Percentiles rank a stretch among this genome's conserved stretches.
These are phyloP conservation scores for Alviniconcha marisindica DNA, from an alignment of 1,140 invertebrate genomes.

Conservation along the genomic window DNA sequence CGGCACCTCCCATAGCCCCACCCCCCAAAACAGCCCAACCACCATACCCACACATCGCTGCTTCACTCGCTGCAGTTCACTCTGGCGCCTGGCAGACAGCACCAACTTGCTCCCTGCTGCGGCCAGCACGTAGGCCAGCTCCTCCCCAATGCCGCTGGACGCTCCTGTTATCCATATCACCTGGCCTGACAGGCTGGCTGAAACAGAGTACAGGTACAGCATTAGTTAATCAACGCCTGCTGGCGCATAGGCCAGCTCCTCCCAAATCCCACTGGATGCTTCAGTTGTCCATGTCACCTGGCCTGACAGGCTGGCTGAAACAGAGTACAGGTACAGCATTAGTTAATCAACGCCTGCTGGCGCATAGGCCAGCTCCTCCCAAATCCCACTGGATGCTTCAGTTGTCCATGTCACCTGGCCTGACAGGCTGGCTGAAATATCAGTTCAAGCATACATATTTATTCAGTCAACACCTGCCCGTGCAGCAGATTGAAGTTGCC, in stretches of 20 bases:
- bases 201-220: constrained; percentile 25
- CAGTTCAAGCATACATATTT: not conserved
- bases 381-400: constrained; percentile 93
- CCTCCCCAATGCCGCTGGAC: constrained; percentile 92
- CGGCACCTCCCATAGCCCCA: too few species aligned
- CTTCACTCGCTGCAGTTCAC: constrained; percentile 86
- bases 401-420: constrained; percentile 93
- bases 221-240: constrained; percentile 77
- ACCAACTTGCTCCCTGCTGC: constrained; percentile 84
- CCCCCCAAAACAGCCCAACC: too few species aligned
- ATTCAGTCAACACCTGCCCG: constrained; percentile 78
- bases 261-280: constrained; percentile 92
- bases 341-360: constrained; percentile 79
- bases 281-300: constrained; percentile 94
- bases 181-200: constrained; percentile 80
- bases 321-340: not conserved
- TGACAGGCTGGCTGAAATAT: constrained; percentile 74
- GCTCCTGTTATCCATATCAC: constrained; percentile 94
- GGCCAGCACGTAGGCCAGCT: constrained; percentile 85
- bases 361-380: constrained; percentile 85
- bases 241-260: constrained; percentile 84
- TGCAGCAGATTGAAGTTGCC: not conserved
- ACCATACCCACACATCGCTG: constrained; percentile 81
- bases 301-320: constrained; percentile 77
- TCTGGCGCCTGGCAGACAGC: constrained; percentile 84